A percentile compares a stretch with the other conserved stretches of the same genome.
Evolutionary conservation across 1,140 invertebrate species (phyloP).

Genomic region (Danaus plexippus): DNA sequence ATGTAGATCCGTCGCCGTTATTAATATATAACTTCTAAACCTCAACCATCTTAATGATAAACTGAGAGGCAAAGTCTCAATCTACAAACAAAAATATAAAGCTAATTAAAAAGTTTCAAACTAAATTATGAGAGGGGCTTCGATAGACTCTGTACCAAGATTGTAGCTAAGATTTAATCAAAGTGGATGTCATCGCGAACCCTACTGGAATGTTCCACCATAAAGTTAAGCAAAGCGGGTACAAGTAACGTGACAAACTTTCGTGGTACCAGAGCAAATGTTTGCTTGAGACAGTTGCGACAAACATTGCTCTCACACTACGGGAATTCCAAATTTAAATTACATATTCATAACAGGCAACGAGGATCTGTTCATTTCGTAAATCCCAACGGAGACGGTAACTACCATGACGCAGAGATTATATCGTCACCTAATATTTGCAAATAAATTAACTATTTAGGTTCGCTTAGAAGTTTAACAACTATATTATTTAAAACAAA

Average conservation of each 20-base stretch:
- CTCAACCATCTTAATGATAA: constrained; percentile 60
- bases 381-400: constrained; percentile 56
- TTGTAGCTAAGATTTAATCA: constrained; percentile 63
- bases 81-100: constrained; percentile 72
- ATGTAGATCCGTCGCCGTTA: constrained; percentile 16
- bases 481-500: too few species aligned
- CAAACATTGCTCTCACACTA: constrained; percentile 68
- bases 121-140: constrained; percentile 70
- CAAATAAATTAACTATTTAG: too few species aligned
- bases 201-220: constrained; percentile 33
- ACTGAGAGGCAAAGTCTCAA: constrained; percentile 63
- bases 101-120: constrained; percentile 72
- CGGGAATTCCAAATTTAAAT: constrained; percentile 71
- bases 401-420: constrained; percentile 24
- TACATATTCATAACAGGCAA: constrained; percentile 71
- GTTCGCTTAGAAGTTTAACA: too few species aligned
- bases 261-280: constrained; percentile 60
- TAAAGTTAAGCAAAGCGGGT: constrained; percentile 16
- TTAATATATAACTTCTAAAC: constrained; percentile 34
- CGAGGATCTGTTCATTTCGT: constrained; percentile 58
- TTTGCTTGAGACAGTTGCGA: constrained; percentile 58
- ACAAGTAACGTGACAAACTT: constrained; percentile 37
- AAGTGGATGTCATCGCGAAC: constrained; percentile 43
- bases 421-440: too few species aligned
- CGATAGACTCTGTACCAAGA: constrained; percentile 62